Conservation (phyloP, 2,797 vertebrate species). For the Melanotaenia parkinsoni region DNA sequence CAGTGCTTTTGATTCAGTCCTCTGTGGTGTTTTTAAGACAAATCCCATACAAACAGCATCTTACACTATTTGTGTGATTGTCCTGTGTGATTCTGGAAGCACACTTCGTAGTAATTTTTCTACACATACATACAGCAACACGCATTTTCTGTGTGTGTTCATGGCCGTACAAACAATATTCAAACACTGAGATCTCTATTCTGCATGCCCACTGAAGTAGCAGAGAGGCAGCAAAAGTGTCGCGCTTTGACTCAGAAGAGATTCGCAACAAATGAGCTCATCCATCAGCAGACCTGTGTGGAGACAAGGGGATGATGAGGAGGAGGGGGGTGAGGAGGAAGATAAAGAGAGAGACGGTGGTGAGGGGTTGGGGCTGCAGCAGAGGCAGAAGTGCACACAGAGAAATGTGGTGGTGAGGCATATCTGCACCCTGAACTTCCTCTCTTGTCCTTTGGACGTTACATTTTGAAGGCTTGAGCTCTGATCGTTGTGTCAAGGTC, state of each 20-base stretch:
- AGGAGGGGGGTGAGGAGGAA: slow-evolving; percentile 42
- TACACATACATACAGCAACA: slow-evolving; percentile 1
- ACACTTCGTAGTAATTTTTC: slow-evolving; percentile 12
- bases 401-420: slow-evolving; percentile 68
- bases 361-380: slow-evolving; percentile 32
- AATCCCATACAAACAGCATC: slow-evolving; percentile 45
- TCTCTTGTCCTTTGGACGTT: slow-evolving; percentile 32
- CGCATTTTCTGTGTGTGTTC: neutral
- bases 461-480: slow-evolving; percentile 18
- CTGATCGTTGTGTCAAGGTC: slow-evolving; percentile 11
- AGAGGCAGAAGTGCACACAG: slow-evolving; percentile 18
- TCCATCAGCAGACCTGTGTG: slow-evolving; percentile 75
- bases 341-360: slow-evolving; percentile 47
- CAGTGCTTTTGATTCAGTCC: slow-evolving; percentile 49
- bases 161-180: slow-evolving; percentile 14
- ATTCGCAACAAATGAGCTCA: slow-evolving; percentile 83
- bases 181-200: slow-evolving; percentile 30
- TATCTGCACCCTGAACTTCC: slow-evolving; percentile 42
- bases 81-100: slow-evolving; percentile 11
- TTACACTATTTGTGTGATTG: slow-evolving; percentile 10
- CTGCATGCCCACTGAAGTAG: slow-evolving; percentile 36
- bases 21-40: slow-evolving; percentile 52
- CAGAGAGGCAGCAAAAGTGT: slow-evolving; percentile 61
- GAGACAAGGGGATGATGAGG: slow-evolving; percentile 61
- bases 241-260: slow-evolving; percentile 70